Base-by-base conservation (phyloP, 2,888 invertebrate genomes). In the Brenthis ino region DNA sequence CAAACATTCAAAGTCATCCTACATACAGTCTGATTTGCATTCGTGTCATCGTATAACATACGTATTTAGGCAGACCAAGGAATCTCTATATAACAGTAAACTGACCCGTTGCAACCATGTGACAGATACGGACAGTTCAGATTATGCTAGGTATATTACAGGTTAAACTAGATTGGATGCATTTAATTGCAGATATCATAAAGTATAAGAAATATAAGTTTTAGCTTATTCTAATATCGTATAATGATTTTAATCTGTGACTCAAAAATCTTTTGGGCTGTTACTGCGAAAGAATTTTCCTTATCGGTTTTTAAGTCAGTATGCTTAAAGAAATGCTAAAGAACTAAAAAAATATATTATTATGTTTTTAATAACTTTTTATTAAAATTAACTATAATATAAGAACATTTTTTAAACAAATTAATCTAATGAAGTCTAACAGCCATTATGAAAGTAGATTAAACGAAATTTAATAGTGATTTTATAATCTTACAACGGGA, bases 1-100 rank as follows among this genome's bases (percentile, higher is more conserved):
- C 37, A 68, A 70, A 43, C 60, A 64, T 61, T 50, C 65, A 56
- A 56, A 50, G 61, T 56, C 63, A 60, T 79, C 80, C 85, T 80
- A 82, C 63, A 37, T 63, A 63, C 78, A 37, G 43, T 78, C 79
- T 85, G 82, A 89, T 91, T 89, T 86, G 82, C 86, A 91, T 89
- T 81, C 82, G 78, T 77, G 77, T 76, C 81, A 79, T 77, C 81
- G 79, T 80, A 80, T 82, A 84, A 73, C 76, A 71, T 75, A 76
- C 83, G 76, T 85, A 86, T 87, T 88, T 87, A 82, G 84, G 85
- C 82, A 83, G 79, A 80, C 73, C 74, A 77, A 80, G 85, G 86
- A 84, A 86, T 87, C 84, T 87, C 84, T 81, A 72, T 75, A 74
- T 89, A 90, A 89, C 90, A 87, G 91, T 87, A 72, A 72, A 73